These are phyloP conservation scores for Anthopleura sola DNA, from an alignment of 64 coral and sea anemone species.

Conservation along the genomic window DNA sequence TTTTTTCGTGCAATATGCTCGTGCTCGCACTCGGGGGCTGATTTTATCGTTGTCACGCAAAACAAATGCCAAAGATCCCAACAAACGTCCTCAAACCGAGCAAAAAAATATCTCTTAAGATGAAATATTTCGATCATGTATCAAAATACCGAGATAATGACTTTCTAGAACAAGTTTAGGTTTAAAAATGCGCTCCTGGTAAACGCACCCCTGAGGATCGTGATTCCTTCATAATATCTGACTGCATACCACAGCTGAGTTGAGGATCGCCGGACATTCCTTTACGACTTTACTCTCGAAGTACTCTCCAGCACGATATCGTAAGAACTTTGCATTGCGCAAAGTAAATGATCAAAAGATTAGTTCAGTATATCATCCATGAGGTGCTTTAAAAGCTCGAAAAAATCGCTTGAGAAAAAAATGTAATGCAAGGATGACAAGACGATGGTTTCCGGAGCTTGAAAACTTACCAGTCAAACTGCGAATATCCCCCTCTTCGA, in stretches of 20 bases:
- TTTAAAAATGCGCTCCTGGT: not conserved
- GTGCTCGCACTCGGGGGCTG: too few relatives aligned
- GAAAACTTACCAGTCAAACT: conserved; percentile 4
- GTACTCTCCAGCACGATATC: not conserved
- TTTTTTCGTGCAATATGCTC: too few relatives aligned
- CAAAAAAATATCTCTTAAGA: not conserved
- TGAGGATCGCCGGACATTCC: conserved; percentile 12
- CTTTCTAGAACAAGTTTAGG: not conserved
- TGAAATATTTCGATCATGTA: not conserved
- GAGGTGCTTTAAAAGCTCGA: too few relatives aligned
- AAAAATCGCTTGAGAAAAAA: not conserved
- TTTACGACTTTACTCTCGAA: not conserved
- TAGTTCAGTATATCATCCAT: not conserved
- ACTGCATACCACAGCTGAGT: not conserved
- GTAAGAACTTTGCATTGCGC: not conserved
- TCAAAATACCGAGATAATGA: not conserved
- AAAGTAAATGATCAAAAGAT: not conserved
- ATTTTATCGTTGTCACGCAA: too few relatives aligned
- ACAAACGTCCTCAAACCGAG: not conserved
- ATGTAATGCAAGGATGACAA: not conserved
- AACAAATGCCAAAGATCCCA: too few relatives aligned
- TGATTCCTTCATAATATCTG: not conserved
- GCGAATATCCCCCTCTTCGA: conserved; percentile 24
- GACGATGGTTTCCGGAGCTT: not conserved
- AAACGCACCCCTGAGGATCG: not conserved